Evolutionary conservation across 2,113 vertebrate species (phyloP).

Genomic region (Regulus satrapa): DNA sequence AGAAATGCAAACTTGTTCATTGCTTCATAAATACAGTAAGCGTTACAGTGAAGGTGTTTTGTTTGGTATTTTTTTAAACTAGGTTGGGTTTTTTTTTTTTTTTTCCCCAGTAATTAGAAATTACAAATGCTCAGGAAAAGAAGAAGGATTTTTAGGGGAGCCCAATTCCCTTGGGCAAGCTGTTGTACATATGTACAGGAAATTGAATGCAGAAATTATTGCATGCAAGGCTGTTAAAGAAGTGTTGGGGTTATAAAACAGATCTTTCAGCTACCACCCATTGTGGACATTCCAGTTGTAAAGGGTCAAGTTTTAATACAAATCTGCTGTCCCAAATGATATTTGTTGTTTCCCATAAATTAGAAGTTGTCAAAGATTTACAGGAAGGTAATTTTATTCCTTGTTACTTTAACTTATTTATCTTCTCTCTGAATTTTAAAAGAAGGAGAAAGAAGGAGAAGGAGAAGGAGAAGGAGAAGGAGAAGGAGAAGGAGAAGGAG

Average conservation of each 20-base stretch:
- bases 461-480: background rate
- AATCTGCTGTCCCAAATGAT: slow-evolving; percentile 44
- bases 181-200: slow-evolving; percentile 68
- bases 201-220: slow-evolving; percentile 71
- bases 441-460: background rate
- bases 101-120: background rate
- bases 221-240: slow-evolving; percentile 45
- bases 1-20: background rate
- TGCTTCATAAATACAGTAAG: background rate
- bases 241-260: slow-evolving; percentile 67
- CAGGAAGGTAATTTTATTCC: background rate
- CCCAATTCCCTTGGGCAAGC: slow-evolving; percentile 15
- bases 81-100: background rate
- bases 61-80: background rate
- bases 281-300: slow-evolving; percentile 43
- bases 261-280: slow-evolving; percentile 64
- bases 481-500: background rate
- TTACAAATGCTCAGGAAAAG: background rate
- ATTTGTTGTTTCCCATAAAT: slow-evolving; percentile 27
- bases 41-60: background rate
- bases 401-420: background rate
- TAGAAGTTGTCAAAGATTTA: background rate
- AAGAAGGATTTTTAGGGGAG: background rate
- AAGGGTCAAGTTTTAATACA: slow-evolving; percentile 51
- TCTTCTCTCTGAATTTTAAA: background rate